These are phyloP conservation scores for Drosophila vallismaia DNA, from an alignment of 2,888 invertebrate species.

Conservation along the genomic window DNA sequence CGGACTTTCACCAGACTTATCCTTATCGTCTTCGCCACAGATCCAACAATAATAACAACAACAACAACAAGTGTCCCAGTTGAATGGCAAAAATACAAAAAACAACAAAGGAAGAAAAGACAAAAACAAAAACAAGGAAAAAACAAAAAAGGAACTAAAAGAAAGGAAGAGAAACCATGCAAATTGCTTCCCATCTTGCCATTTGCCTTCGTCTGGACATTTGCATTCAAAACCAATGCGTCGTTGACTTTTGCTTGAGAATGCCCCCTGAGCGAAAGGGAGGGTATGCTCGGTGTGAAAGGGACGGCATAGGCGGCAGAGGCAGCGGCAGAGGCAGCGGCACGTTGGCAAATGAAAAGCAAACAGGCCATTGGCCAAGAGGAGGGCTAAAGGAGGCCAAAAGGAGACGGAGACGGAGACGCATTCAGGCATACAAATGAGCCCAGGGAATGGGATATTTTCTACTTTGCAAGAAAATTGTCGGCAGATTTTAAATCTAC, in stretches of 20 bases:
- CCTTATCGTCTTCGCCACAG: conserved; percentile 53
- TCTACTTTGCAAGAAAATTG: background rate
- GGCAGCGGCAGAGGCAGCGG: too few species aligned
- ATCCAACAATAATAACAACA: conserved; percentile 29
- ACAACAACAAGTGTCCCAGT: conserved; percentile 3
- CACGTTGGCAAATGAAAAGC: conserved; percentile 63
- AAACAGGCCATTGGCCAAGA: conserved; percentile 52
- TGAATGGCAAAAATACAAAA: background rate
- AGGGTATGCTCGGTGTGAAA: background rate
- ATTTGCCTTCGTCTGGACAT: conserved; percentile 51
- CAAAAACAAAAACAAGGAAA: background rate
- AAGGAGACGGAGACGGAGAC: conserved; percentile 26
- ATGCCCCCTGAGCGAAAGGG: conserved; percentile 11
- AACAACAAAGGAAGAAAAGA: background rate
- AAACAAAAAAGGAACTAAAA: conserved; percentile 5
- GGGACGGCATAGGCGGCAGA: too few species aligned
- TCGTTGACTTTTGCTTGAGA: conserved; percentile 65
- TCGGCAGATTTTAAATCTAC: background rate
- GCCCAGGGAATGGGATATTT: conserved; percentile 5
- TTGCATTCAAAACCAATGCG: conserved; percentile 73
- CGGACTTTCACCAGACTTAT: conserved; percentile 40
- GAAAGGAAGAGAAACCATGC: conserved; percentile 52
- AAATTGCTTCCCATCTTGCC: conserved; percentile 64
- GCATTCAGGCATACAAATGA: conserved; percentile 50
- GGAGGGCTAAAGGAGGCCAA: background rate